Base-by-base conservation (phyloP, 2,113 vertebrate species). In the Gyps fulvus region DNA sequence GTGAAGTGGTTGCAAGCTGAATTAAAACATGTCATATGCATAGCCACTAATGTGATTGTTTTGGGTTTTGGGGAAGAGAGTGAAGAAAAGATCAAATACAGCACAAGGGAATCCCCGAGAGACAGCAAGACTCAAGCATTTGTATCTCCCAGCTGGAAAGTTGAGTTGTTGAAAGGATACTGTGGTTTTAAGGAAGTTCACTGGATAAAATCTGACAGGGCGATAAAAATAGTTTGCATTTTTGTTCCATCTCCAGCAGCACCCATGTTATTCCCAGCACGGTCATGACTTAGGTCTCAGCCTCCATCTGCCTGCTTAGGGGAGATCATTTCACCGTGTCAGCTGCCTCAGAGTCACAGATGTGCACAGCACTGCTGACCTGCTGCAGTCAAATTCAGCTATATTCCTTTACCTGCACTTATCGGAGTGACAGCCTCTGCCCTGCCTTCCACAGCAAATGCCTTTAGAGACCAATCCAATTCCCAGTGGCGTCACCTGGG, bases 261-360 rank as follows among this genome's bases (percentile, higher is more conserved):
- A 95, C 66, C 90, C 96, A 97, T 94, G 95, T 97, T 98, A 98
- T 97, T 97, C 90, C 82, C 83, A 77, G 81, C 74, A 61, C 78
- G 77, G 89, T 87, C 72, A 93, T 87, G 89, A 70, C 98, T 98
- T 95, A 88, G 96, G 87, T 94, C 89, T 95, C 95, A 83, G 83
- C 34, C 86, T 96, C 92, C 38, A 52, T 97, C 97, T 98, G 98
- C 96, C 95, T 78, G 63, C 94, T 97, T 96, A 90, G 95, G 97
- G 97, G 97, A 98, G 98, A 97, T 98, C 92, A 98, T 98, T 99
- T 98, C 96, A 98, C 97, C 96, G 96, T 93, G 80, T 83, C 65
- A 95, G 95, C 98, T 96, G 83, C 73, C 86, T 92, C 96, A 88
- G 76, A 97, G 94, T 96, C 97, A 54, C 96, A 97, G 97, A 97